Base-by-base conservation (phyloP, 2,797 vertebrate species). In the Tarsius wallacei region DNA sequence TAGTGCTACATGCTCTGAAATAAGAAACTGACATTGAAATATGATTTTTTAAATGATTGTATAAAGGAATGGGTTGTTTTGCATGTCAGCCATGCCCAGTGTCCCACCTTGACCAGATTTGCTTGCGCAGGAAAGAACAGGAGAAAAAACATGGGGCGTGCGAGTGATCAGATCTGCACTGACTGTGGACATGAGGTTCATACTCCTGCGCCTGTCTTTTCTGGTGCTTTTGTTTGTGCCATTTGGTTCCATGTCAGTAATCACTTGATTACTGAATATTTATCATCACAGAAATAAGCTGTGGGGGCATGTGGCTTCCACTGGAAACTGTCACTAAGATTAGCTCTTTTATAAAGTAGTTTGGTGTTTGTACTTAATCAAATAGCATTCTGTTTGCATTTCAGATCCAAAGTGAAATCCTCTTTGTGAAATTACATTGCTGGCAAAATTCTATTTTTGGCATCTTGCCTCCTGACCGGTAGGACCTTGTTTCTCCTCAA, bases 401-500 rank as follows among this genome's bases (percentile, higher is more conserved):
- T 64, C 61, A 47, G 2, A 73, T 19, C 76, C 36, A 2, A 31
- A 28, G 22, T 21, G 49, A 57, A 59, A 47, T 14, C 61, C 13
- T 87, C 8, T 21, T 53, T 61, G 74, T 91, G 68, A 76, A 76
- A 81, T 31, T 21, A 71, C 33, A 2, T n/a, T 24, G 61, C 74
- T 81, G 49, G 51, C 53, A 36, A 11, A 36, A 24, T 49, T n/a
- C 76, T 11, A 0, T n/a, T 26, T 76, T 57, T 80, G 86, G 93
- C 64, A 47, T 68, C 91, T 78, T 31, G 42, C 91, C 47, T 59
- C 13, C 63, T 64, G 53, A 95, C 84, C 36, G 10, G 24, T 5
- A 86, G 80, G 86, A 47, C 73, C 55, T 49, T 19, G 7, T 55
- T 80, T 64, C 64, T 92, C 83, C 96, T 77, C 9, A 9, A 36